A percentile compares a stretch with the other conserved stretches of the same genome.
Conservation (phyloP, 2,797 vertebrate genomes). For the Coregonus suidteri region DNA sequence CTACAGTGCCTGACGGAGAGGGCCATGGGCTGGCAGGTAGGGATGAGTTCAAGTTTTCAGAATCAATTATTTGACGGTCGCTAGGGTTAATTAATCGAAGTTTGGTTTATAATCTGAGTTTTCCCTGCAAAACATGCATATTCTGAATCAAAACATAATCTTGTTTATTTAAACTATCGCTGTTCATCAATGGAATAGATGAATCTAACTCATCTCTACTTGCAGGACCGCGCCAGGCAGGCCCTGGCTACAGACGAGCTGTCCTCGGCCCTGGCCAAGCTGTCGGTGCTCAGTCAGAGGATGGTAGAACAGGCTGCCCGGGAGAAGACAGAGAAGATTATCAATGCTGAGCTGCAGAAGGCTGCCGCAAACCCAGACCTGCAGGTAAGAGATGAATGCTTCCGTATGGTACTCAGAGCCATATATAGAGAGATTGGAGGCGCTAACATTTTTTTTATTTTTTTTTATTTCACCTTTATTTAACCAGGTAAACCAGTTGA, state of each 20-base stretch:
- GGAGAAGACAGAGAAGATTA: constrained; percentile 98
- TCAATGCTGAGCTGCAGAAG: constrained; percentile 96
- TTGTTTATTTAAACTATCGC: neutral
- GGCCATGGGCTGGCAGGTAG: constrained; percentile 95
- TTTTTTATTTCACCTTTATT: too few relatives aligned
- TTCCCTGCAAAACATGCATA: too few relatives aligned
- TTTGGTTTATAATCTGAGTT: too few relatives aligned
- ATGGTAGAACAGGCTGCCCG: constrained; percentile 98
- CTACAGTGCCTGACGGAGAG: constrained; percentile 96
- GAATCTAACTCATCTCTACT: neutral
- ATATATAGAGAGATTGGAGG: neutral
- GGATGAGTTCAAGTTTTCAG: neutral
- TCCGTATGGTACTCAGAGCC: neutral
- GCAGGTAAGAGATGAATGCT: constrained; percentile 78
- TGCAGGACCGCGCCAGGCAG: constrained; percentile 89
- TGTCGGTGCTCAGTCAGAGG: constrained; percentile 94
- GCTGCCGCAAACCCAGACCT: constrained; percentile 97
- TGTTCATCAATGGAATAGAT: neutral
- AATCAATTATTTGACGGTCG: neutral
- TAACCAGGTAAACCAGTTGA: too few relatives aligned
- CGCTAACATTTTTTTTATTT: neutral
- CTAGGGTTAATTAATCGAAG: neutral
- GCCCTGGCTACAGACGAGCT: constrained; percentile 93
- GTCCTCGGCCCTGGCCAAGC: constrained; percentile 94
- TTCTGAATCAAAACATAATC: too few relatives aligned